Evolutionary conservation across 1,140 invertebrate species (phyloP), one percentile per base, ranked within the genome.

Genomic region (Acromyrmex echinatior): DNA sequence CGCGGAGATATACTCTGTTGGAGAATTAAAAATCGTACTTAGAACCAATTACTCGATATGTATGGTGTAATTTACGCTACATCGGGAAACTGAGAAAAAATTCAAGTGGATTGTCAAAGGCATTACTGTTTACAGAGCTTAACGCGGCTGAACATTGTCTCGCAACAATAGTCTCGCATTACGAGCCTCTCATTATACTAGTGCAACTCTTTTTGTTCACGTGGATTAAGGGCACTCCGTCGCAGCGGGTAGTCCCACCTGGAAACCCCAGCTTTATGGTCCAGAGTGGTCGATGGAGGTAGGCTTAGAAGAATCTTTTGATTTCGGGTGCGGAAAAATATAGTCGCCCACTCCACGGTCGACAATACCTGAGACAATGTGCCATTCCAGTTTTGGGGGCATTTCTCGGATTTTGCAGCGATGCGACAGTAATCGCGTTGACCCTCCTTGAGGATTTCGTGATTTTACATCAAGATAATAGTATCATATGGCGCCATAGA

Each of bases 151-250:
- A 31, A 31, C 87, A 89, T 88, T 91, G 89, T 92, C 51, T 16
- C 56, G 87, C 63, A 88, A 91, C 84, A 91, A 91, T 88, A 45
- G 65, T 60, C 35, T 71, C 80, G 85, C 79, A 91, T 92, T 92
- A 89, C 86, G 74, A 88, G 56, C 60, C 80, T 85, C 80, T 91
- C 86, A 87, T 90, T 89, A 88, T 82, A 63, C 74, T 58, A 82
- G 90, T 88, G 90, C 88, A 92, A 93, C 90, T 92, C 90, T 92
- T 93, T 91, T 92, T 91, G 88, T 92, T 87, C 74, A 39, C 63
- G 18, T 10, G 92, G 92, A 93, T 93, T 91, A 93, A 58, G 81
- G 86, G 86, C 5, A 35, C 88, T 84, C 89, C 87, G 9, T 62
- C 90, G 21, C 87, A 80, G 74, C 81, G 73, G 85, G 82, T 14